Conservation (phyloP, 1,140 invertebrate genomes). For the Leguminivora glycinivorella region DNA sequence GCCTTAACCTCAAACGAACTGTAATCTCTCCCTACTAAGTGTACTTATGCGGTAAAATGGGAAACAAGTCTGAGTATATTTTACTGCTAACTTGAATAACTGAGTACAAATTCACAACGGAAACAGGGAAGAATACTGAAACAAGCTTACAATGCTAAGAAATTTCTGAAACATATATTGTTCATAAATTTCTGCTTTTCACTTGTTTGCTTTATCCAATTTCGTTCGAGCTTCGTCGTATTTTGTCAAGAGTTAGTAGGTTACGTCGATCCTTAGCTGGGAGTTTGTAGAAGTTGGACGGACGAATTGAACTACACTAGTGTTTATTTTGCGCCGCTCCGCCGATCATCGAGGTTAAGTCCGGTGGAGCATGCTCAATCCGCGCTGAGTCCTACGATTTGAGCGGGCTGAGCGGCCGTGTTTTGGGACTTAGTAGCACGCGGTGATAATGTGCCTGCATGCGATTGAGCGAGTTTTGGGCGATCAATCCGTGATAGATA, state of each 20-base stretch:
- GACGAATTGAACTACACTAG: neutral
- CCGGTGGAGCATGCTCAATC: neutral
- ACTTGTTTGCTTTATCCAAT: neutral
- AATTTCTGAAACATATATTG: neutral
- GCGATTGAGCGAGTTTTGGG: neutral
- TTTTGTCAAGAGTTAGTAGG: slow-evolving; percentile 11
- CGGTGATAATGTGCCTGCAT: neutral
- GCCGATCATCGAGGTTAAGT: slow-evolving; percentile 16
- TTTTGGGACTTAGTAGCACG: neutral
- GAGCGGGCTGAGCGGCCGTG: neutral
- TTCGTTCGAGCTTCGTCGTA: neutral
- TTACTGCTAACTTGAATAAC: neutral
- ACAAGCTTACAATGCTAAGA: neutral
- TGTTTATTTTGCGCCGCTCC: slow-evolving; percentile 16
- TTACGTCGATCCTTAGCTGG: neutral
- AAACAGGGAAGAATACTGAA: neutral
- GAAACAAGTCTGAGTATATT: neutral
- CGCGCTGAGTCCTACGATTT: slow-evolving; percentile 10
- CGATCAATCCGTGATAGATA: neutral
- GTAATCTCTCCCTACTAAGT: neutral
- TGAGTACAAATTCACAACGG: neutral
- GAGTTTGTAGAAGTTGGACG: neutral
- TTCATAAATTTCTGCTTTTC: neutral
- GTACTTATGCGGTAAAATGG: neutral
- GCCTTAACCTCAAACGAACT: neutral